Conservation (phyloP, 2,888 invertebrate species). For the Dynastes tityus region DNA sequence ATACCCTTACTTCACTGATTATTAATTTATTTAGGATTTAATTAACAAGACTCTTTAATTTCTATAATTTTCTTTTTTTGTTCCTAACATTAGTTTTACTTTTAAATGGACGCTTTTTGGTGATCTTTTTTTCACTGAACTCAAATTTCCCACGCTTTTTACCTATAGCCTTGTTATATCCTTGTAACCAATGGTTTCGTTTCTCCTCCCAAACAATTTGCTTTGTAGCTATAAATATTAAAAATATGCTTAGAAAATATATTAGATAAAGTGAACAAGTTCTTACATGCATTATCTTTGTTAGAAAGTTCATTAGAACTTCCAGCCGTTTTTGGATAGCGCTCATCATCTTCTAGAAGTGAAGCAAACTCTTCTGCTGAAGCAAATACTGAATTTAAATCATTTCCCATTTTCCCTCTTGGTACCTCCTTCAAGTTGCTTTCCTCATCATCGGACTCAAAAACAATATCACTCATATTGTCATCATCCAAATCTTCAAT, state of each 20-base stretch:
- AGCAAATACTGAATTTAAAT: conserved; percentile 81
- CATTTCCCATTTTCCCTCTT: conserved; percentile 64
- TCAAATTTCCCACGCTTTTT: conserved; percentile 49
- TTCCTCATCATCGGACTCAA: conserved; percentile 64
- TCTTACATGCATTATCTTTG: conserved; percentile 82
- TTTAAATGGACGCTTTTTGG: conserved; percentile 43
- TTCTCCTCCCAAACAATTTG: conserved; percentile 89
- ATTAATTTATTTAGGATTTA: neutral
- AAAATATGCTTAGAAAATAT: conserved; percentile 46
- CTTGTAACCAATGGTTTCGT: conserved; percentile 77
- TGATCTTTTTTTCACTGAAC: conserved; percentile 10
- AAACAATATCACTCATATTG: conserved; percentile 67
- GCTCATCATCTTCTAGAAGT: conserved; percentile 87
- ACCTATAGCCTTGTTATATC: conserved; percentile 70
- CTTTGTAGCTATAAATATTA: conserved; percentile 72
- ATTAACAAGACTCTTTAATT: neutral
- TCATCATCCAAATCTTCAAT: conserved; percentile 65
- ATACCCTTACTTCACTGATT: neutral
- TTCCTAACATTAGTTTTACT: conserved; percentile 43
- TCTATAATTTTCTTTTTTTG: conserved; percentile 39
- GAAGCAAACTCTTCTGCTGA: conserved; percentile 93
- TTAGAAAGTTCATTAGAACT: conserved; percentile 82
- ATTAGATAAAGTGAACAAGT: conserved; percentile 47
- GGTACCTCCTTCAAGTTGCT: conserved; percentile 55
- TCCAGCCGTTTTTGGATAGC: conserved; percentile 73